Evolutionary conservation across 2,113 vertebrate species (phyloP), one percentile per base, ranked within the genome.

Genomic region (Tiliqua scincoides): DNA sequence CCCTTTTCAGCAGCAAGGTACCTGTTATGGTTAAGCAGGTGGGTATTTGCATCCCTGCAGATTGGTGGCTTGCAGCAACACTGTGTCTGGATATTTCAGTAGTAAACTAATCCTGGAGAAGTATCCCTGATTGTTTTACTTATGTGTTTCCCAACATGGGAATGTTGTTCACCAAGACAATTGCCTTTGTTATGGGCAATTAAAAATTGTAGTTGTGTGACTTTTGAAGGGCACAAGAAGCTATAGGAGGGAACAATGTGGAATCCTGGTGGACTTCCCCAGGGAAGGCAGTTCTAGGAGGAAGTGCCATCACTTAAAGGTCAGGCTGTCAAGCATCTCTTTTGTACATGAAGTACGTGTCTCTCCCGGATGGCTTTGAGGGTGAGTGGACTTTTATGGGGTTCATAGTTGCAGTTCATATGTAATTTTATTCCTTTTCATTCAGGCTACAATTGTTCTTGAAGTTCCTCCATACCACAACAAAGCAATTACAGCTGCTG

Each of bases 381-480:
- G 37, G 40, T 21, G 27, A 40, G 5, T n/a, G 20, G 9, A 30
- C 61, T 2, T 67, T 85, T 40, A 48, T 15, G 14, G 35, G 21
- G 48, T 54, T 1, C 5, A 48, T 52, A 2, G 74, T 52, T 40
- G 11, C 30, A 65, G 43, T 81, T 73, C 37, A 37, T 80, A 73
- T 74, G 6, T 25, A 52, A 6, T 10, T 57, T 74, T 65, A 37
- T 94, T 94, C 40, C 68, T 87, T 89, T 93, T 85, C 82, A 40
- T 93, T 27, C 81, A 99, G 99, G 97, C 97, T 77, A 98, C 97
- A 94, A 97, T 99, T 89, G 91, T 98, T 94, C 97, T 99, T 95
- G 98, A 99, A 95, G 96, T 99, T 88, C 99, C 99, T 91, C 98
- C 98, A 0, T 99, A 99, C 96, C 98, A 99, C 95, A 99, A 98